Conservation (phyloP, 1,140 invertebrate species). For the Alviniconcha marisindica region DNA sequence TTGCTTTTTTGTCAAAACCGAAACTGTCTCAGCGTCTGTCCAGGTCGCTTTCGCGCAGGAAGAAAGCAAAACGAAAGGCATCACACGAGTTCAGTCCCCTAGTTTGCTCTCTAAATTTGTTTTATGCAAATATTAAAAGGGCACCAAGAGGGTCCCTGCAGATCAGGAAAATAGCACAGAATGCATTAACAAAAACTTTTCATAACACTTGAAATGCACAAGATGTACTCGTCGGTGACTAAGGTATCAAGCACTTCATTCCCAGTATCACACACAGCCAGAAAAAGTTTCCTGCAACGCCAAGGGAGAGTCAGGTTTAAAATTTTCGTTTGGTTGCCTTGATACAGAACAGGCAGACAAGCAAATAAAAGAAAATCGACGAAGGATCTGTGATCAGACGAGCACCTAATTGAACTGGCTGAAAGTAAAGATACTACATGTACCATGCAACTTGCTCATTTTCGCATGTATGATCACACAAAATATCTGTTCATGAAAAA, state of each 20-base stretch:
- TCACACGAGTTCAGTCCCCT: background rate
- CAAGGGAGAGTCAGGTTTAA: background rate
- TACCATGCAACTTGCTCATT: background rate
- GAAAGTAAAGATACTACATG: background rate
- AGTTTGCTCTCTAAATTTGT: background rate
- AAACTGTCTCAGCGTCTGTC: background rate
- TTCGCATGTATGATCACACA: background rate
- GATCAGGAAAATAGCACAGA: background rate
- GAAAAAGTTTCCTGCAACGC: background rate
- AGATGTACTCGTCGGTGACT: background rate
- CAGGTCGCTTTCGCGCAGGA: background rate
- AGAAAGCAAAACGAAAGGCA: background rate
- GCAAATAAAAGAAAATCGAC: background rate
- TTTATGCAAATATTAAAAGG: conserved; percentile 2
- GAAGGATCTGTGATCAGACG: background rate
- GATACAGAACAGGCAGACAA: background rate
- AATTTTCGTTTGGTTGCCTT: background rate
- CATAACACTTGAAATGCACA: background rate
- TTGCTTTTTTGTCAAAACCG: background rate
- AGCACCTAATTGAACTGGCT: background rate
- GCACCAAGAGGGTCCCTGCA: background rate
- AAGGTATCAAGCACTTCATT: background rate
- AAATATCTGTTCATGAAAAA: background rate
- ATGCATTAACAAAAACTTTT: background rate
- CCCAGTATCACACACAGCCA: background rate